These are phyloP conservation scores for Sarcophaga peregrina DNA, from an alignment of 1,140 invertebrate genomes.

Conservation along the genomic window DNA sequence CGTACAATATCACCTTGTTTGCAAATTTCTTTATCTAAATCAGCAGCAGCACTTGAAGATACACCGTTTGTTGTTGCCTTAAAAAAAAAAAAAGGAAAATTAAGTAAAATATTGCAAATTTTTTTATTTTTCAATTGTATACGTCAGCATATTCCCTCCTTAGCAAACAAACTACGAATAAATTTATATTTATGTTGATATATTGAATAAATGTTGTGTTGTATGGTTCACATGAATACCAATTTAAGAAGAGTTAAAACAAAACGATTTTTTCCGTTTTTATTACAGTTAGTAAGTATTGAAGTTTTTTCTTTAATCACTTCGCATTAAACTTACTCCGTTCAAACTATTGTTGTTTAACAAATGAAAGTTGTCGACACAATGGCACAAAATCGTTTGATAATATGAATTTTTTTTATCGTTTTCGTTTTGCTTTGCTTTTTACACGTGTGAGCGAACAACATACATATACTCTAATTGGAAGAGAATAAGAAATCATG, in stretches of 20 bases:
- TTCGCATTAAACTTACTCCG: slow-evolving; percentile 16
- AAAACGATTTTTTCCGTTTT: too few relatives aligned
- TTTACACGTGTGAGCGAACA: not conserved
- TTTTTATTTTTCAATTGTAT: slow-evolving; percentile 28
- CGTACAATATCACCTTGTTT: slow-evolving; percentile 79
- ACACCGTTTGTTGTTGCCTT: slow-evolving; percentile 12
- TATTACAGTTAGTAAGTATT: not conserved
- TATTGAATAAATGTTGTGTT: not conserved
- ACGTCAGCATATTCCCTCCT: slow-evolving; percentile 34
- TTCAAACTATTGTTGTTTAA: not conserved
- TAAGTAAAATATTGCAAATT: not conserved
- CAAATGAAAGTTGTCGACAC: slow-evolving; percentile 29
- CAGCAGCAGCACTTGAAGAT: slow-evolving; percentile 37
- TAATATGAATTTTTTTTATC: not conserved
- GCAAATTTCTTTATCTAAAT: slow-evolving; percentile 66
- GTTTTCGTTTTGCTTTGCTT: not conserved
- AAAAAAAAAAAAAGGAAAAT: slow-evolving; percentile 18
- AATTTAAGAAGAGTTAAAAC: too few relatives aligned
- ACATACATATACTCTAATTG: not conserved
- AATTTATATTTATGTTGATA: not conserved
- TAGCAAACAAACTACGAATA: not conserved
- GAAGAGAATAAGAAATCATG: not conserved
- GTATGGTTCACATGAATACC: too few relatives aligned
- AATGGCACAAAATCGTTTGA: not conserved
- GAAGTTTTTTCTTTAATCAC: slow-evolving; percentile 10